Evolutionary conservation across 1,140 invertebrate genomes (phyloP), one percentile per base, ranked within the genome.

Genomic region (Sitodiplosis mosellana): DNA sequence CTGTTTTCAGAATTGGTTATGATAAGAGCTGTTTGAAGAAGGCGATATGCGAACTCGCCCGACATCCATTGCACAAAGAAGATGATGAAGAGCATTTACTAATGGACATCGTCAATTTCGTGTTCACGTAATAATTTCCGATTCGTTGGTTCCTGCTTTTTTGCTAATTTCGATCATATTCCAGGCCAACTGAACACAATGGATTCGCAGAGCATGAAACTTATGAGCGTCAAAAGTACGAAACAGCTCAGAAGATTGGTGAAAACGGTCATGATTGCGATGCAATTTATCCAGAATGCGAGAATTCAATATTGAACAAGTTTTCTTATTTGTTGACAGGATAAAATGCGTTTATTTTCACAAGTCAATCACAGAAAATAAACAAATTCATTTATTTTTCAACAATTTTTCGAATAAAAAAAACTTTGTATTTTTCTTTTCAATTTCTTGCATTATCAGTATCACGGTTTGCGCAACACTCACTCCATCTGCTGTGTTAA

Each of bases 181-280:
- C 0, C 41, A 64, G 61, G 19, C 61, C 61, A 11, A 62, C 61
- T 2, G 47, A 56, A 22, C 61, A 64, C 43, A 53, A 64, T 44
- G 59, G 55, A 1, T 64, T 64, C 37, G 45, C 34, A 2, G 46
- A 50, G 2, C 27, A 51, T 5, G 61, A 64, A 21, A 48, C 51
- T 17, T 6, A 52, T n/a, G 55, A 56, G 41, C 54, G 51, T 6
- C 51, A 59, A 14, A 48, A 45, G n/a, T 64, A 62, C 49, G 62
- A 61, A 38, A 50, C 48, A 17, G 62, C 62, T 1, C 60, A 64
- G 47, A 50, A 45, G 17, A 48, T 57, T 34, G 62, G 62, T 12
- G 56, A 56, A 21, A 33, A 57, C 2, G 56, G 55, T 3, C 54
- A 52, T 12, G 48, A 60, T 45, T 64, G 61, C 34, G 54, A 56